Base-by-base conservation (phyloP, 2,113 vertebrate species). In the Hippotragus niger region DNA sequence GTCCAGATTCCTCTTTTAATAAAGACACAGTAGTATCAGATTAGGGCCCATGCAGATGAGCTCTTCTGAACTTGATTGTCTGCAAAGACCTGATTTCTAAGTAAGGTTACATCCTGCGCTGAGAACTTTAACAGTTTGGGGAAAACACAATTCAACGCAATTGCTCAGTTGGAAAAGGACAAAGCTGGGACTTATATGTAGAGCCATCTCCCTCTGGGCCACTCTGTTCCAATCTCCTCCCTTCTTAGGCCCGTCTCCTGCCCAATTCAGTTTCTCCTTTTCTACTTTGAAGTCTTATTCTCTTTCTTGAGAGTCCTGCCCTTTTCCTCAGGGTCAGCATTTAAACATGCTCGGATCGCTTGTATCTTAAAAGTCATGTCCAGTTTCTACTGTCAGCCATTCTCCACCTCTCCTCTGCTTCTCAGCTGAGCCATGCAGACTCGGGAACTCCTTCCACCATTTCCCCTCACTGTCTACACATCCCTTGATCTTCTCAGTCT, bases 141-240 rank as follows among this genome's bases (percentile, higher is more conserved):
- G n/a, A 23, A 7, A 40, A 52, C 6, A 0, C 10, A 17, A 3
- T n/a, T 52, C 40, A 55, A 3, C 2, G 1, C 25, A 7, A 21
- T 2, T 21, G 1, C 40, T 23, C 21, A 71, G 50, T 29, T 50
- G 36, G 43, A 71, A 88, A 83, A 27, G 8, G 13, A 17, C 23
- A 23, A 10, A 50, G 5, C 50, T 13, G 11, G 14, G 33, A 16
- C 74, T 23, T 50, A 57, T 5, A 55, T 52, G 11, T 45, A 17
- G 21, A 64, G 33, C 62, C 15, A 0, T 11, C 3, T 17, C 8
- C 11, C 2, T 27, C 52, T 52, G 31, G 31, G 67, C 9, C 40
- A 40, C 25, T 2, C 3, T 2, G 2, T 43, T 14, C 31, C 29
- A 3, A 33, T 17, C 29, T 40, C 36, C 52, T 43, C 52, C 50